phyloP scores from a whole-genome alignment of 2,888 invertebrate genomes.

The Belgica antarctica region DNA sequence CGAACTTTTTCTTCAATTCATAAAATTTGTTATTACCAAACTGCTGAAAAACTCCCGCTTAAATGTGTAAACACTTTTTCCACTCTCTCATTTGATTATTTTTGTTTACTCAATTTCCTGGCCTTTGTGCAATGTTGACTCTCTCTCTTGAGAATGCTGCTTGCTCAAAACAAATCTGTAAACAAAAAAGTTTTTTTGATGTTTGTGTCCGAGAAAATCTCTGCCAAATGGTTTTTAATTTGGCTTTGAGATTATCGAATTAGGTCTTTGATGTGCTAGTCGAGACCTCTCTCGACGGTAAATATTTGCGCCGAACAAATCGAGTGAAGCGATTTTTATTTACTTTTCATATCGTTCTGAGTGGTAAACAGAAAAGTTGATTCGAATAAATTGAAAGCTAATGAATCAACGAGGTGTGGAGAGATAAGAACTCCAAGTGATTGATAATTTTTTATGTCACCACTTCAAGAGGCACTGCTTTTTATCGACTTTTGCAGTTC shows the following conservation, averaged over 20 bases:
- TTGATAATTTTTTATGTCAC: not conserved
- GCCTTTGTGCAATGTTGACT: slow-evolving; percentile 20
- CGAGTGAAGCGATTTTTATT: not conserved
- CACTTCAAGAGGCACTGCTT: too few species aligned
- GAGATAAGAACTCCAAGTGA: slow-evolving; percentile 4
- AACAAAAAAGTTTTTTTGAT: slow-evolving; percentile 19
- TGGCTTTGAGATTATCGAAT: not conserved
- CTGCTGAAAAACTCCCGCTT: slow-evolving; percentile 14
- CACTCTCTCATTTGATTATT: slow-evolving; percentile 13
- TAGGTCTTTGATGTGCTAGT: slow-evolving; percentile 26
- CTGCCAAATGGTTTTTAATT: not conserved
- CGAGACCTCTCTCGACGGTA: not conserved
- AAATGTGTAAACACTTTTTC: slow-evolving; percentile 20
- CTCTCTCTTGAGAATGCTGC: not conserved
- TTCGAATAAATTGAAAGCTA: not conserved
- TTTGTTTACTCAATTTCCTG: slow-evolving; percentile 17
- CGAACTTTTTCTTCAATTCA: too few species aligned
- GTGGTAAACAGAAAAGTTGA: slow-evolving; percentile 7
- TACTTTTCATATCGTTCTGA: not conserved
- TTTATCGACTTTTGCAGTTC: not conserved
- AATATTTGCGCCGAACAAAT: not conserved
- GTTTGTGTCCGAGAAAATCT: not conserved
- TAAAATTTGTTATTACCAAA: too few species aligned
- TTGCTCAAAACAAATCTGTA: slow-evolving; percentile 14
- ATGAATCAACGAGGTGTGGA: slow-evolving; percentile 21